A percentile compares a stretch with the other conserved stretches of the same genome.
phyloP scores from a whole-genome alignment of 2,797 vertebrate species.

The Cynodonichthys magdalenae region DNA sequence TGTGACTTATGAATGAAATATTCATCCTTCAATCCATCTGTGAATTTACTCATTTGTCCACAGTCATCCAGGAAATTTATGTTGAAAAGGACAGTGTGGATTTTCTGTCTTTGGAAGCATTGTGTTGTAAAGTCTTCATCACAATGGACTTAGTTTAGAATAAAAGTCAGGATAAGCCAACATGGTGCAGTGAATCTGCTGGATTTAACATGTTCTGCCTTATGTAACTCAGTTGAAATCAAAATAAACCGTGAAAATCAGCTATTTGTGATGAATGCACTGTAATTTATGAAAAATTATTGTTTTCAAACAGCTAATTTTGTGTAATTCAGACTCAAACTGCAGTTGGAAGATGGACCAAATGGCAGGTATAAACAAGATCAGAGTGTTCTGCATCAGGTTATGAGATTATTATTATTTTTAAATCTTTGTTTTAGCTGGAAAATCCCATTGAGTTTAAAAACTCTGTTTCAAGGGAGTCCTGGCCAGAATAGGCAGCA shows the following conservation, averaged over 20 bases:
- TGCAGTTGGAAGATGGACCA: too few relatives aligned
- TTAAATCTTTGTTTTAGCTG: too few relatives aligned
- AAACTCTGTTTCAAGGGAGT: too few relatives aligned
- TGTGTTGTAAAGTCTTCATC: conserved; percentile 21
- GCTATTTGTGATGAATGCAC: not conserved
- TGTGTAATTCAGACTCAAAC: too few relatives aligned
- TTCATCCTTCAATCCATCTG: conserved; percentile 34
- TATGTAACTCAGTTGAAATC: not conserved
- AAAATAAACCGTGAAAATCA: not conserved
- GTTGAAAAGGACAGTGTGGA: conserved; percentile 24
- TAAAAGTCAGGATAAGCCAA: conserved; percentile 17
- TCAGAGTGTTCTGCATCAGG: too few relatives aligned
- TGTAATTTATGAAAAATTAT: not conserved
- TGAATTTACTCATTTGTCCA: conserved; percentile 24
- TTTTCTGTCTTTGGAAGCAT: conserved; percentile 35
- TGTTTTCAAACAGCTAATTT: too few relatives aligned
- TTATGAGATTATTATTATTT: too few relatives aligned
- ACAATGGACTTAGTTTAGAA: conserved; percentile 14
- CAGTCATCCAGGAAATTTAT: conserved; percentile 12
- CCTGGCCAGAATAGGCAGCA: too few relatives aligned
- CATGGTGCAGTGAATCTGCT: conserved; percentile 18
- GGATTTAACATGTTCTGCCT: conserved; percentile 32
- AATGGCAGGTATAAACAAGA: too few relatives aligned
- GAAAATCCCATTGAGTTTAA: too few relatives aligned
- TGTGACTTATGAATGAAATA: conserved; percentile 37